Base-by-base conservation (phyloP, 1,140 invertebrate genomes). In the Drosophila ohnishii region DNA sequence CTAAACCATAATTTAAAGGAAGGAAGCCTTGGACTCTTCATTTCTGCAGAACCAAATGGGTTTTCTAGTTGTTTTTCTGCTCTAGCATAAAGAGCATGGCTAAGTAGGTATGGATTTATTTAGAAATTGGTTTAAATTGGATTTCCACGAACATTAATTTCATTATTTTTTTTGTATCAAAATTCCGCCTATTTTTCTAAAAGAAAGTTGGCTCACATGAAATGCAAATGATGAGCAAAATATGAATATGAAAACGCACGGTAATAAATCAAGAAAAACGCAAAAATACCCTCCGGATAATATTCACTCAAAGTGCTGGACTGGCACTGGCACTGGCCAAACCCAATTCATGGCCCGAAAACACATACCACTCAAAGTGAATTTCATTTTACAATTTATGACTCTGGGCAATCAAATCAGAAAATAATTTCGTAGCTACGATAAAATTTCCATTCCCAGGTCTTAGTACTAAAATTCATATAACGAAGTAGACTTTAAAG, bases 311-410 rank as follows among this genome's bases (percentile, higher is more conserved):
- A 30, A 34, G 28, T 16, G n/a, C 13, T 39, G 28, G 28, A 30
- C 25, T 28, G 25, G 25, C 25, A 28, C 28, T 16, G 47, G 47
- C 47, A 50, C 47, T 30, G 58, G 40, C 19, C 30, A 35, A 22
- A 22, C 9, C 3, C 19, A 32, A 48, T 28, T 11, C 19, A 22
- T 48, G 19, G 25, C 42, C 19, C n/a, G 44, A 8, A 51, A 22
- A 37, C 25, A 16, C 34, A 34, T 13, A n/a, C 35, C 16, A 3
- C 11, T 39, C 45, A 64, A 50, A 66, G 14, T 19, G 28, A 37
- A 51, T 50, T 42, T 11, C 8, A n/a, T 28, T 35, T 32, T 22
- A 30, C 13, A 69, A 55, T 66, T 66, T 70, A 70, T 66, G 32
- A 55, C 14, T 45, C 48, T 40, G 5, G n/a, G 25, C 30, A 42